These are phyloP conservation scores for Cryptotis parvus DNA, from an alignment of 2,113 vertebrate species.

Conservation along the genomic window DNA sequence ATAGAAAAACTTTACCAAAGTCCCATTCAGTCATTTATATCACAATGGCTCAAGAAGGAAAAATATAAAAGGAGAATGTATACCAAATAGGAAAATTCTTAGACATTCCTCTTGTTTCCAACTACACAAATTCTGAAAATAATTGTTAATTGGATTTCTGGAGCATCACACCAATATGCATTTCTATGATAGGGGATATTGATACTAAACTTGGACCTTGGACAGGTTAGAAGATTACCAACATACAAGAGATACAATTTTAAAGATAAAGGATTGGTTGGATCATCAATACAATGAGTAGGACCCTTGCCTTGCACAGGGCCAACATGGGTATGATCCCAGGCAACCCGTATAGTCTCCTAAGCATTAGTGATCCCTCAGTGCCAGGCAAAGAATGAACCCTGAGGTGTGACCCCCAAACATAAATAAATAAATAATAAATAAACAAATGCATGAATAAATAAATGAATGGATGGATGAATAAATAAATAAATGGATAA, in stretches of 20 bases:
- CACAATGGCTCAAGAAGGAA: neutral
- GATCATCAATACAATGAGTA: too few relatives aligned
- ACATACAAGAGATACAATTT: neutral
- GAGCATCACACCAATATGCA: accelerated
- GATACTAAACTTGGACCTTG: neutral
- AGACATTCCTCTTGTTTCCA: neutral
- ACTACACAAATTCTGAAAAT: conserved; percentile 6
- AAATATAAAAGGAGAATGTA: neutral
- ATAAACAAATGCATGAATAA: too few relatives aligned
- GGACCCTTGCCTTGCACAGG: too few relatives aligned
- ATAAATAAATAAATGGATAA: too few relatives aligned
- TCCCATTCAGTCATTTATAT: neutral
- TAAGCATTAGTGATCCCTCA: too few relatives aligned
- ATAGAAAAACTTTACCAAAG: neutral
- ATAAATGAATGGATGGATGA: neutral
- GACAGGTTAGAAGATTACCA: neutral
- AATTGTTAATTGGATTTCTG: neutral
- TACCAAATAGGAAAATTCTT: neutral
- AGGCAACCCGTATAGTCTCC: too few relatives aligned
- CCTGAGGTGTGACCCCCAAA: too few relatives aligned
- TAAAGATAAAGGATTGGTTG: neutral
- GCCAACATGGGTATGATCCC: too few relatives aligned
- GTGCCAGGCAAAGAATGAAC: too few relatives aligned
- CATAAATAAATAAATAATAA: too few relatives aligned
- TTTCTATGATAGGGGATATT: neutral